Evolutionary conservation across 1,140 invertebrate genomes (phyloP), one percentile per base, ranked within the genome.

Genomic region (Globodera ellingtonae): DNA sequence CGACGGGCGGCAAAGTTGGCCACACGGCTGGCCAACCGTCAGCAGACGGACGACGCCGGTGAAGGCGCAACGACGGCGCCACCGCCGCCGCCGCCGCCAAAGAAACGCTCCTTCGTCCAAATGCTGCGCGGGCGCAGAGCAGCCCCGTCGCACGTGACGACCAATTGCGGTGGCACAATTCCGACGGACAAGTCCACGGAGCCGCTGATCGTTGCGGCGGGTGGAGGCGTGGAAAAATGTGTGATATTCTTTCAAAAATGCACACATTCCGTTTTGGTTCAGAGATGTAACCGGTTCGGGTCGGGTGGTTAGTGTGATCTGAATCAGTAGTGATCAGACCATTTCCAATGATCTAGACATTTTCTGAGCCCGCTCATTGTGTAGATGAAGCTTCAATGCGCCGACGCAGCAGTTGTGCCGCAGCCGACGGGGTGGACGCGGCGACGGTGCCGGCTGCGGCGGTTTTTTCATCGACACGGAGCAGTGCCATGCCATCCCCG

Each of bases 181-280:
- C 75, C 75, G 47, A 77, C 75, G 24, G 75, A 77, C 69, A 77
- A 77, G 47, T 77, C 75, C 6, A 77, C 75, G 18, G 75, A 77
- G n/a, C 59, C 75, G 18, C 65, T 77, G 50, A 62, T 77, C 8
- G 24, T 18, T 15, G 21, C 75, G 56, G 56, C 13, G 56, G 56
- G 56, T 18, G 56, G 18, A 62, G 56, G 18, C 56, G 56, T 18
- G 56, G 10, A 62, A 77, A 69, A 77, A 62, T 47, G 65, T 46
- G n/a, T 46, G 56, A 75, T 50, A 74, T 72, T 72, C 56, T 15
- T 48, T 35, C 24, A 44, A 62, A 18, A 62, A 18, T 18, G 13
- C 18, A 18, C 6, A 62, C n/a, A 24, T 24, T 24, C 24, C 24
- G 24, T 0, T 24, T 1, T 24, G 24, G 1, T 0, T 24, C 24